Base-by-base conservation (phyloP, 92 coral and sea anemone species). In the Epizoanthus stellaris region DNA sequence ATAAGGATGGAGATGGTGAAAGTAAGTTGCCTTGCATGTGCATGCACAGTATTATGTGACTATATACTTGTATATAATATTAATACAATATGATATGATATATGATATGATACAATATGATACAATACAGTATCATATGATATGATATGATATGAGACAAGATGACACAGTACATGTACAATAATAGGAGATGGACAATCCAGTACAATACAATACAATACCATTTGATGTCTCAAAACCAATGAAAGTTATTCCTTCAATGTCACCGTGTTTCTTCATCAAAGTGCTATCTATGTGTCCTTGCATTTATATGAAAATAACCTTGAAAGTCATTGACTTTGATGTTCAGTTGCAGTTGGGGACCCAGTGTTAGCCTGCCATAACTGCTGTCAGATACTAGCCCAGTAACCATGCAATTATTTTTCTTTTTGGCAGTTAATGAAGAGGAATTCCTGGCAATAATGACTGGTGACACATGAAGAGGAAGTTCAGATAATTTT, bases 1-100 rank as follows among this genome's bases (percentile, higher is more conserved):
- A 97, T 85, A 97, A 95, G 81, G 99, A 97, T 83, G 99, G 99
- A 0, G 99, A 97, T 90, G 99, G 99, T 49, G 99, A 97, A 93
- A 97, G 99, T 97, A 85, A 93, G 99, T 12, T 76, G 17, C 15
- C 8, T 49, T 14, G 8, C 16, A 52, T 3, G 53, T 68, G 36
- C 5, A 65, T 68, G 0, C n/a, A n/a, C 9, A 14, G 6, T 49
- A 13, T 49, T 9, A 49, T 49, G 1, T 8, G 56, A 49, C 56
- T n/a, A 10, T 73, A 21, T 56, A 39, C 67, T 72, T 20, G 12
- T 47, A 6, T 13, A 49, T 49, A 49, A 30, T 30, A 30, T 30
- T 8, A 49, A 8, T 49, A 47, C 61, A 39, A n/a, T 23, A 43
- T 43, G 47, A 43, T 34, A 30, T 73, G 4, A 15, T 10, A 25